A percentile compares a stretch with the other conserved stretches of the same genome.
Evolutionary conservation across 2,113 vertebrate genomes (phyloP).

Genomic region (Syngnathus typhle): DNA sequence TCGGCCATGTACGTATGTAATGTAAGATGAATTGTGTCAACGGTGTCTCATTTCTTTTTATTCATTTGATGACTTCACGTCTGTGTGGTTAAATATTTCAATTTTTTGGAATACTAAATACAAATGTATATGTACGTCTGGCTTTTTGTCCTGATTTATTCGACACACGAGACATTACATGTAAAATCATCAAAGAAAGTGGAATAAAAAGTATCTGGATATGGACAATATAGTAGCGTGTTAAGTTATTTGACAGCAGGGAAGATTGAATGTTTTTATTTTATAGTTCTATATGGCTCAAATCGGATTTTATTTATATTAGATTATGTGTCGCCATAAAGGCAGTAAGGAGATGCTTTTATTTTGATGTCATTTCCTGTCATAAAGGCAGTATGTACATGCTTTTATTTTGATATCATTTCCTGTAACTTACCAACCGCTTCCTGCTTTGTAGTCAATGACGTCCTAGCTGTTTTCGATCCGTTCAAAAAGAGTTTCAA

Average conservation of each 20-base stretch:
- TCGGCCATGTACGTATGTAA: conserved; percentile 68
- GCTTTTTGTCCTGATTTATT: conserved; percentile 30
- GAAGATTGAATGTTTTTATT: neutral
- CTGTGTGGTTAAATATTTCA: conserved; percentile 68
- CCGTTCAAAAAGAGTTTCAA: too few relatives aligned
- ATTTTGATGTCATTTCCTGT: too few relatives aligned
- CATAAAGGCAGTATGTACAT: too few relatives aligned
- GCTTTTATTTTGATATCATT: too few relatives aligned
- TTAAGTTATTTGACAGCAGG: neutral
- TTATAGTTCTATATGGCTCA: too few relatives aligned
- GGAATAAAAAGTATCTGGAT: neutral
- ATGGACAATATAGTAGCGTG: neutral
- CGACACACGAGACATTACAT: neutral
- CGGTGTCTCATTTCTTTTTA: conserved; percentile 71
- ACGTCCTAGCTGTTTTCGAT: too few relatives aligned
- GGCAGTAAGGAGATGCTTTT: too few relatives aligned
- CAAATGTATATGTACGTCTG: conserved; percentile 65
- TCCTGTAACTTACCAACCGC: too few relatives aligned
- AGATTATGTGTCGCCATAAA: too few relatives aligned
- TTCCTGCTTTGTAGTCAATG: too few relatives aligned
- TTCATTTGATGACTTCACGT: conserved; percentile 70
- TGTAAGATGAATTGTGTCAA: conserved; percentile 69
- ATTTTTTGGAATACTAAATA: conserved; percentile 75
- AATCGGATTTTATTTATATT: too few relatives aligned
- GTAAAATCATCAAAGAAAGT: neutral